Percentiles rank a stretch among this genome's conserved stretches.
phyloP scores from a whole-genome alignment of 2,113 vertebrate species.

The Pelusios castaneus region DNA sequence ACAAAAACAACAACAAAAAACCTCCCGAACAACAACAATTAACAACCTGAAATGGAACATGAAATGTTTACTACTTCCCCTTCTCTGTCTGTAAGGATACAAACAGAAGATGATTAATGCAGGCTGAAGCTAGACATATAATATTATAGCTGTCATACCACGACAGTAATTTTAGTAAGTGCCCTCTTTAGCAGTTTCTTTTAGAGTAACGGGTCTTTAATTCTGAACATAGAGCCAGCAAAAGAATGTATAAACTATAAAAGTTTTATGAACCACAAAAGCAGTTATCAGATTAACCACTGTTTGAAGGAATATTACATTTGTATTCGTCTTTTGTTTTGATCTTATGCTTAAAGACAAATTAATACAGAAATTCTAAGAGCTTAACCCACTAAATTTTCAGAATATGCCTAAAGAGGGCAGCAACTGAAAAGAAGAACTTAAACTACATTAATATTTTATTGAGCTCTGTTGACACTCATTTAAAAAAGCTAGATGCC shows the following conservation, averaged over 20 bases:
- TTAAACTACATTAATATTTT: too few species aligned
- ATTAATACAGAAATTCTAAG: too few species aligned
- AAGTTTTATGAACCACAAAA: background rate
- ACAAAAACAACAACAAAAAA: constrained; percentile 2
- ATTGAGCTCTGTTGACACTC: too few species aligned
- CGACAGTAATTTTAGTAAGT: background rate
- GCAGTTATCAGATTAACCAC: background rate
- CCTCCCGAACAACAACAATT: background rate
- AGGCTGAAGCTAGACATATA: background rate
- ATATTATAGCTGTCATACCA: background rate
- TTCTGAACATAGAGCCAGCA: background rate
- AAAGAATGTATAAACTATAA: background rate
- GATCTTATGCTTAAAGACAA: too few species aligned
- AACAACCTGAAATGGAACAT: background rate
- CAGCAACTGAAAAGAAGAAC: too few species aligned
- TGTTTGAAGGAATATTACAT: background rate
- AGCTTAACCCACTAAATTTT: too few species aligned
- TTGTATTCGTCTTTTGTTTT: too few species aligned
- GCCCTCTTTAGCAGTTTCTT: background rate
- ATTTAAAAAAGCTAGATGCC: too few species aligned
- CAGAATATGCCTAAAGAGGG: too few species aligned
- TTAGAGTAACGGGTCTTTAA: background rate
- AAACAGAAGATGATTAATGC: background rate
- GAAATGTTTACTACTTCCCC: too few species aligned
- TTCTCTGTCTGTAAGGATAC: background rate